phyloP scores from a whole-genome alignment of 2,797 vertebrate genomes.

The Halcyon badia region DNA sequence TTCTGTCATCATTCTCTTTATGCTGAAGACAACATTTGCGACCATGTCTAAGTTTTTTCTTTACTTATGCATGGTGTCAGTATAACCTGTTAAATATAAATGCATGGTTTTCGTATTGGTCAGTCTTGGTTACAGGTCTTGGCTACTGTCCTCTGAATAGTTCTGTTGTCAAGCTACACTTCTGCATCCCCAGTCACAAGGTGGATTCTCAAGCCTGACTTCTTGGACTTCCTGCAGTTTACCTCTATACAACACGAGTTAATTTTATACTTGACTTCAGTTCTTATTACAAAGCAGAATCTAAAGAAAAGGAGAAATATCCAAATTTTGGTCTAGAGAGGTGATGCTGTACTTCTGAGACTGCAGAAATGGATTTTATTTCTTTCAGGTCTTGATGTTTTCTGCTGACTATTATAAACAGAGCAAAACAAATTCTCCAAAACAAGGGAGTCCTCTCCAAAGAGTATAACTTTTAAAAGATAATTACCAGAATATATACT shows the following conservation, averaged over 20 bases:
- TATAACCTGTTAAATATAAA: background rate
- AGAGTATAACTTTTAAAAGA: background rate
- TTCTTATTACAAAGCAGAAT: background rate
- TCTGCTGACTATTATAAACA: background rate
- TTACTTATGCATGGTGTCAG: background rate
- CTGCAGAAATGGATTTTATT: background rate
- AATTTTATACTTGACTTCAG: background rate
- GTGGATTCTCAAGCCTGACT: background rate
- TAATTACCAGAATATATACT: fast-evolving
- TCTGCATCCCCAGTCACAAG: background rate
- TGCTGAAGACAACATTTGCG: background rate
- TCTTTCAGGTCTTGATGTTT: background rate
- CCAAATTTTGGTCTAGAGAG: background rate
- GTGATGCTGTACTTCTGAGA: background rate
- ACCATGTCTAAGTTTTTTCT: background rate
- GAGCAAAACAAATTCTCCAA: background rate
- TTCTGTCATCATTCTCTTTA: background rate
- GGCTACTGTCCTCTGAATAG: background rate
- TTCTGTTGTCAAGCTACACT: background rate
- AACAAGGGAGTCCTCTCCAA: background rate
- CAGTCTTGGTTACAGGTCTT: background rate
- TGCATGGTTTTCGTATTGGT: background rate
- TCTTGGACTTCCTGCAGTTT: background rate
- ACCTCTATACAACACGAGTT: background rate
- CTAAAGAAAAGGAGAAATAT: background rate